Base-by-base conservation (phyloP, 2,888 invertebrate genomes). In the Hipparchia semele region DNA sequence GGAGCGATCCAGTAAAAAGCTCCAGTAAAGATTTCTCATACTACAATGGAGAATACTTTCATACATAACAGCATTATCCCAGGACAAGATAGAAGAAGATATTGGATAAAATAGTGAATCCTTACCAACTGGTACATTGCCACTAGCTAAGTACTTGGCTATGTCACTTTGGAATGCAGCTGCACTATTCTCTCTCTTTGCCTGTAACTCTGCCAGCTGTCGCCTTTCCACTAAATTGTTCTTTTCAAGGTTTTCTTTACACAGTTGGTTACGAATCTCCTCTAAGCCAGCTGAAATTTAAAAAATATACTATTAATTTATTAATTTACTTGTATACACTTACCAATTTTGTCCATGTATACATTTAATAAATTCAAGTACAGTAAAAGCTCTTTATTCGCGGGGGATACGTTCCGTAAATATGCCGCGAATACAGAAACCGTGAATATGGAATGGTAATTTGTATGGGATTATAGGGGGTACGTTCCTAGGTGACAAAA, bases 131-230 rank as follows among this genome's bases (percentile, higher is more conserved):
- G 90, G 85, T n/a, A 92, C 76, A 71, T 77, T 84, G 5, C 92
- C 92, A 66, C 86, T 88, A 10, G 82, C 80, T 73, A 90, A 78
- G 73, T 92, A 94, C 77, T 87, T 88, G 4, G 91, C 90, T 10
- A 94, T 82, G 69, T 94, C 93, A 70, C 84, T 84, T 72, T 92
- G 87, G 80, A 94, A 94, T 7, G 92, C 93, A 6, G 81, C 80
- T 2, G 90, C 82, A 71, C 92, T 91, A 68, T 83, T 83, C 56
- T 92, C 90, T 72, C 90, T 86, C 67, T 83, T 84, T 0, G 81
- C 79, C 76, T 92, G 92, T 33, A 90, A 77, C 60, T 91, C 90
- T 0, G 88, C 91, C n/a, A 94, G 75, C 72, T 90, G 90, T 72
- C 81, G 82, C 70, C 80, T 86, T 76, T 93, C 93, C 56, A 80